phyloP scores from a whole-genome alignment of 2,888 invertebrate genomes.

The Adelphocoris suturalis region DNA sequence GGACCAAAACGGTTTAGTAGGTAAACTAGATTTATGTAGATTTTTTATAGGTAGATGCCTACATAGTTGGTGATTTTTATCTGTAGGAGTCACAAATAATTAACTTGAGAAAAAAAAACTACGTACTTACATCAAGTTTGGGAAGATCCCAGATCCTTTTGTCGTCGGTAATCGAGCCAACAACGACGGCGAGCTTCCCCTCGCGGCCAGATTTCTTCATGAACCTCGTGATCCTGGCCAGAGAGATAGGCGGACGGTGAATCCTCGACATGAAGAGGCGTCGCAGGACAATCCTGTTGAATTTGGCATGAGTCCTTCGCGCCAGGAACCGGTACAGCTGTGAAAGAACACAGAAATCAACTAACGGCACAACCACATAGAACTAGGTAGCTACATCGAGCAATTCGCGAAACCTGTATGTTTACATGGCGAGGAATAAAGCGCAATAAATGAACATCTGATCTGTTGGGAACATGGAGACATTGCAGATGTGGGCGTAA shows the following conservation, averaged over 20 bases:
- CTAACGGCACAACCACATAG: no score
- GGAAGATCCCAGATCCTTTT: constrained; percentile 93
- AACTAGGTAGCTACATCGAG: no score
- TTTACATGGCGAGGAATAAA: background rate
- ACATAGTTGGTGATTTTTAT: no score
- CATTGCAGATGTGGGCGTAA: no score
- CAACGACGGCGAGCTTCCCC: constrained; percentile 93
- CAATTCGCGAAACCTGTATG: no score
- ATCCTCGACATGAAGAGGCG: constrained; percentile 98
- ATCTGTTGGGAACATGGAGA: no score
- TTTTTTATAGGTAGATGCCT: no score
- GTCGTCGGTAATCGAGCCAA: constrained; percentile 97
- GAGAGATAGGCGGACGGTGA: constrained; percentile 95
- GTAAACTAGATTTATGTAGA: no score
- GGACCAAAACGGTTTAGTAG: no score
- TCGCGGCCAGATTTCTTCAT: constrained; percentile 94
- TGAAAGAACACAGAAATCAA: constrained; percentile 75
- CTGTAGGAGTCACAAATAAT: no score
- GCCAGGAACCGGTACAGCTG: constrained; percentile 98
- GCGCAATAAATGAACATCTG: no score
- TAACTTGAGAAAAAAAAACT: background rate
- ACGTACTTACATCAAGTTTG: constrained; percentile 90
- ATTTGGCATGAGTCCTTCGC: constrained; percentile 96
- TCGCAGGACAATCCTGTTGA: constrained; percentile 95
- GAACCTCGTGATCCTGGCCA: constrained; percentile 91